Base-by-base conservation (phyloP, 2,113 vertebrate species). In the Speoplatyrhinus poulsoni region DNA sequence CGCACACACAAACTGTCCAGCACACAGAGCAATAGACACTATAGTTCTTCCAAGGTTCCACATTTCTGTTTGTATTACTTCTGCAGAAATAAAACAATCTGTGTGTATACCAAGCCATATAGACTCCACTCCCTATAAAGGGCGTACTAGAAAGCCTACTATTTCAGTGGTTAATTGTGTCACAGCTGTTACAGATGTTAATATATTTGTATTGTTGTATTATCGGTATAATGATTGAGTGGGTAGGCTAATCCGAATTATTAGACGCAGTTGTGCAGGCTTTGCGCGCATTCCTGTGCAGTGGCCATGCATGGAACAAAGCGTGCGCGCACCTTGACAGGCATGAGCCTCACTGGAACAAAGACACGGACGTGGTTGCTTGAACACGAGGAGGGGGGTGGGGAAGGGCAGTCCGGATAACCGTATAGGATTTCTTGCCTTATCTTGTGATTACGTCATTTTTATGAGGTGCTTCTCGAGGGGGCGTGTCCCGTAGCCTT, bases 381-480 rank as follows among this genome's bases (percentile, higher is more conserved):
- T 83, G 36, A 16, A 17, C 57, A 49, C 62, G 60, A 61, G 36
- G 53, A 60, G 56, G 48, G 48, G 9, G 50, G 26, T 36, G 56
- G 36, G 13, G 50, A n/a, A n/a, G 76, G 60, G 17, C 65, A 67
- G 65, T 73, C 59, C 61, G 54, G 67, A 63, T 60, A 75, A 82
- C 80, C 82, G 73, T 50, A 72, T 60, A 79, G 76, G 70, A 81
- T 80, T 82, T 76, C 80, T 80, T 12, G 56, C 62, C 61, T 65
- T 60, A 57, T 73, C 67, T 13, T 62, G 63, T 73, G 33, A 77
- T 93, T 88, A 93, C 87, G 83, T 92, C 82, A 93, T 60, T 68
- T 69, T 75, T 50, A 70, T 55, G 49, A 68, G 75, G 59, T 66
- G 53, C 64, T 71, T 73, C 11, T 65, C 55, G 68, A 12, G 76